Evolutionary conservation across 2,797 vertebrate genomes (phyloP).

Genomic region (Ciconia nigra): DNA sequence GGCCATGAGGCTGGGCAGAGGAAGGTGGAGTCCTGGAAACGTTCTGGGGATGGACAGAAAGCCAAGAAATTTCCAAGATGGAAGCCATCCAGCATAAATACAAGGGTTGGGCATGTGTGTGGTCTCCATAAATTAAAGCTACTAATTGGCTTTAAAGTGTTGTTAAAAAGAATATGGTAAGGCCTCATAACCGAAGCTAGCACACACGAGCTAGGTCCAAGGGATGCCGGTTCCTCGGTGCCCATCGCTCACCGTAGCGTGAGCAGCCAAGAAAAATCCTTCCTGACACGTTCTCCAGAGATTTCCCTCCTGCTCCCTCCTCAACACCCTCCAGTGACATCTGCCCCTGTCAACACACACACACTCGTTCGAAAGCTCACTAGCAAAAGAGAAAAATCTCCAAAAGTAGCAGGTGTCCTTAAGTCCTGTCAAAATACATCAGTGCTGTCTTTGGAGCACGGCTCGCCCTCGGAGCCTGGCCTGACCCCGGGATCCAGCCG

Average conservation of each 20-base stretch:
- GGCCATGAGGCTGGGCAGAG: background rate
- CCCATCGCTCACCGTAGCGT: background rate
- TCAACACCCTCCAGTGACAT: conserved; percentile 49
- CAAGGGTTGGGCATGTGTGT: conserved; percentile 4
- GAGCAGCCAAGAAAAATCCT: background rate
- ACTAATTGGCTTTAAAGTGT: background rate
- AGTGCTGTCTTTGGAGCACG: background rate
- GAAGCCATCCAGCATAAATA: conserved; percentile 19
- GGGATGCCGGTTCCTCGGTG: background rate
- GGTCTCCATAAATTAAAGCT: conserved; percentile 17
- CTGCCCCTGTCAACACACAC: conserved; percentile 56
- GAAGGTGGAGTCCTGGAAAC: conserved; percentile 13
- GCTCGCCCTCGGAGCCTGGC: background rate
- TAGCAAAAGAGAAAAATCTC: conserved; percentile 27
- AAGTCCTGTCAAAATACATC: conserved; percentile 67
- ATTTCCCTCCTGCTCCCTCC: conserved; percentile 30
- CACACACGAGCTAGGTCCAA: background rate
- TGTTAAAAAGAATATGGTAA: background rate
- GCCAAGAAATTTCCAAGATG: background rate
- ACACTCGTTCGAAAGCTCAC: background rate
- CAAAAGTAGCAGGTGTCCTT: conserved; percentile 56
- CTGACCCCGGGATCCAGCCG: conserved; percentile 9
- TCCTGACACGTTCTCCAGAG: conserved; percentile 12
- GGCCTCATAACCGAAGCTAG: background rate
- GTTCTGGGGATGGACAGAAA: background rate